Conservation (phyloP, 2,888 invertebrate genomes). For the Eupelmus urozonus region DNA sequence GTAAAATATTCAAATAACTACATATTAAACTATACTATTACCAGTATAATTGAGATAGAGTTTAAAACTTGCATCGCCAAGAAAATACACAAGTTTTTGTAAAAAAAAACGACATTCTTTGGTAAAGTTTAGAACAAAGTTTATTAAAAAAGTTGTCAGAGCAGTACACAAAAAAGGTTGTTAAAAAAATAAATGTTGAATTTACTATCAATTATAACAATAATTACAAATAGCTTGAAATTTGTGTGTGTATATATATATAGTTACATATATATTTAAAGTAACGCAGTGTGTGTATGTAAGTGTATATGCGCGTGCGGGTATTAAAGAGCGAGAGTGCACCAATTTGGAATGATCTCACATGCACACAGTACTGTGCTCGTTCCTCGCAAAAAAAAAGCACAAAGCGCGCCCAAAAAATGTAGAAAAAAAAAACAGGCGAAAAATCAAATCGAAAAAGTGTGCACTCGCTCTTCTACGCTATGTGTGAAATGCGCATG, state of each 20-base stretch:
- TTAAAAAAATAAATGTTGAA: slow-evolving; percentile 52
- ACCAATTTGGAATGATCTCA: background rate
- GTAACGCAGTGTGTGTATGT: background rate
- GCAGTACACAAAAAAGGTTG: slow-evolving; percentile 33
- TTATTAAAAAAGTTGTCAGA: slow-evolving; percentile 37
- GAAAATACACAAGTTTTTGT: background rate
- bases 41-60: too few species aligned
- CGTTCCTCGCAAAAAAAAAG: too few species aligned
- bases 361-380: too few species aligned
- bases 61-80: background rate
- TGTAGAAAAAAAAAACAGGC: too few species aligned
- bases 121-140: slow-evolving; percentile 47
- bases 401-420: too few species aligned
- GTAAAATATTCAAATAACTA: too few species aligned
- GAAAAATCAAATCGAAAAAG: too few species aligned
- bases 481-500: too few species aligned
- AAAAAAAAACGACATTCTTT: background rate
- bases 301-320: slow-evolving; percentile 3
- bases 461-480: too few species aligned
- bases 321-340: background rate
- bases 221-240: slow-evolving; percentile 5
- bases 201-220: slow-evolving; percentile 31
- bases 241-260: slow-evolving; percentile 1
- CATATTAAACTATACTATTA: too few species aligned
- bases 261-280: background rate